Percentiles rank a stretch among this genome's conserved stretches.
Evolutionary conservation across 2,888 invertebrate species (phyloP).

Genomic region (Desoria tigrina): DNA sequence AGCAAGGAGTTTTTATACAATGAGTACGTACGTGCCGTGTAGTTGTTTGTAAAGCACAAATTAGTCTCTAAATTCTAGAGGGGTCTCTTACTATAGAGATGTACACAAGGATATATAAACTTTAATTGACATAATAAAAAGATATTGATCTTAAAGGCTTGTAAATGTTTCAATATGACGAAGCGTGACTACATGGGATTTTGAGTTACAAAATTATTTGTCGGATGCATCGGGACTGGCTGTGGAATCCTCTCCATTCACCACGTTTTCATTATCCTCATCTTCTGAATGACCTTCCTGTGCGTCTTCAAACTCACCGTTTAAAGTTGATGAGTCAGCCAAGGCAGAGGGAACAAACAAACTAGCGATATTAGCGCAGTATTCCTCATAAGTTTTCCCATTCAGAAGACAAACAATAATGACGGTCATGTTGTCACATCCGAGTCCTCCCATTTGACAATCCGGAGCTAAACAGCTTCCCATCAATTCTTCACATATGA

Average conservation of each 20-base stretch:
- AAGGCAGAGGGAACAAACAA: slow-evolving; percentile 29
- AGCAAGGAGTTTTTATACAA: too few relatives aligned
- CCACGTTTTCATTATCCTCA: slow-evolving; percentile 12
- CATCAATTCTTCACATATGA: slow-evolving; percentile 94
- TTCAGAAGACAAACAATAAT: slow-evolving; percentile 78
- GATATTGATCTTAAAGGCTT: too few relatives aligned
- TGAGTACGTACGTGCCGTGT: too few relatives aligned
- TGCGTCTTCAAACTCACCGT: slow-evolving; percentile 21
- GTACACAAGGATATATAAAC: too few relatives aligned
- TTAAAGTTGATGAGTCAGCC: slow-evolving; percentile 4
- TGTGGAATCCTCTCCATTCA: not conserved
- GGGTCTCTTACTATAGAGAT: too few relatives aligned
- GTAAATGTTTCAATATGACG: too few relatives aligned
- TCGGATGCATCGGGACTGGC: not conserved
- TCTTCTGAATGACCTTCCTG: slow-evolving; percentile 14
- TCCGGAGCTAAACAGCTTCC: slow-evolving; percentile 94
- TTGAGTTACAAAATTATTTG: not conserved
- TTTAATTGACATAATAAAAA: too few relatives aligned
- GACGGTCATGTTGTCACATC: slow-evolving; percentile 99
- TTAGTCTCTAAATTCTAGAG: too few relatives aligned
- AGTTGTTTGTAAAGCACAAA: too few relatives aligned
- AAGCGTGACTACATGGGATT: too few relatives aligned
- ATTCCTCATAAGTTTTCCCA: slow-evolving; percentile 60
- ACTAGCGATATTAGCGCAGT: slow-evolving; percentile 56
- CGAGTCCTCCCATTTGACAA: slow-evolving; percentile 92